Evolutionary conservation across 2,113 vertebrate genomes (phyloP), one percentile per base, ranked within the genome.

Genomic region (Megaleporinus macrocephalus): DNA sequence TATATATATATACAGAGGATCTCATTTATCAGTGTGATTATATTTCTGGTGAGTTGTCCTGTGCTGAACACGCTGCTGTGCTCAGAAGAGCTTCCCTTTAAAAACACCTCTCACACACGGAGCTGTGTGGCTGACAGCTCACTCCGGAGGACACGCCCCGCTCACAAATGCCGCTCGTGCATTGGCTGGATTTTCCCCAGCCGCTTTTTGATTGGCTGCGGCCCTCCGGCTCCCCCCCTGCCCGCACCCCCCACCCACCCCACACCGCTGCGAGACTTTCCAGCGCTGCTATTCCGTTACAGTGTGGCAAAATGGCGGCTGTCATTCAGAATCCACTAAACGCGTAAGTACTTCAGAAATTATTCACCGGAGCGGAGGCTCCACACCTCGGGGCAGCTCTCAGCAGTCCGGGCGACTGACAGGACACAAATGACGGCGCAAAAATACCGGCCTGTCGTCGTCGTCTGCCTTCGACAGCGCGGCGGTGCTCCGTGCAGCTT

Each of bases 241-340:
- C n/a, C n/a, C n/a, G n/a, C n/a, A n/a, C 22, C 55, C 92, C 93
- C 91, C 92, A 91, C 93, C 91, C 92, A 3, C 20, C 20, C 7
- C 91, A 92, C 94, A 92, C 93, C 92, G 89, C 93, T 94, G 92
- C 94, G 92, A 96, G 95, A 96, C 95, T 24, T 33, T 36, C 63
- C 72, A 59, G 27, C 14, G 95, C 97, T 95, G 95, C 96, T 98
- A 98, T 97, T 97, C 96, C 96, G 95, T 98, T 98, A 97, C 96
- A 97, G 95, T 96, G 95, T 96, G 95, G 96, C 97, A 98, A 98
- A 98, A 98, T 98, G 97, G 97, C 97, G 97, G 96, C 97, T 98
- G 97, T 98, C 97, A 98, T 98, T 98, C 97, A 98, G 96, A 98
- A 98, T 96, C 97, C 97, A 95, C 96, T 98, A 95, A 98, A 98